Evolutionary conservation across 2,797 vertebrate species (phyloP).

Genomic region (Mus spretus): DNA sequence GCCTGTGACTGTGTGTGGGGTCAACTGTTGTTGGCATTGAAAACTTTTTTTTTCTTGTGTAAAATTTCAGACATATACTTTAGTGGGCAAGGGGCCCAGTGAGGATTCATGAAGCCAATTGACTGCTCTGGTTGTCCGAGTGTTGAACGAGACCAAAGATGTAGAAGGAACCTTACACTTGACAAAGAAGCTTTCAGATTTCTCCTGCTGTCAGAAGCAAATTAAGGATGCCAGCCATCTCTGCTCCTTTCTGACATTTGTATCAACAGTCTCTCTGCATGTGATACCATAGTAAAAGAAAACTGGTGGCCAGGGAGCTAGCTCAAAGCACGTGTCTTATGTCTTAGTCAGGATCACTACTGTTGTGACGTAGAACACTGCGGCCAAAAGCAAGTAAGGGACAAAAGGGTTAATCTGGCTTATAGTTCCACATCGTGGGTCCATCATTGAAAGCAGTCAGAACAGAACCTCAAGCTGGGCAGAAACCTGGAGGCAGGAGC

Average conservation of each 20-base stretch:
- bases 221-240: too few relatives aligned
- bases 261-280: background rate
- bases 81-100: background rate
- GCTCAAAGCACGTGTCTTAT: too few relatives aligned
- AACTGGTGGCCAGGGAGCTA: too few relatives aligned
- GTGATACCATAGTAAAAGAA: background rate
- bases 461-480: background rate
- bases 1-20: background rate
- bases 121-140: background rate
- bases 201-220: background rate
- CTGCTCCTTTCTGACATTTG: background rate
- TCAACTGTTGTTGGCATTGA: background rate
- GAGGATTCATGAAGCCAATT: background rate
- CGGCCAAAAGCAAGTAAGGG: background rate
- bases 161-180: fast-evolving
- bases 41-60: background rate
- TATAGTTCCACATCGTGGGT: background rate
- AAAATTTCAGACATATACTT: background rate
- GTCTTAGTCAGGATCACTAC: background rate
- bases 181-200: background rate
- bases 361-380: background rate
- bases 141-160: background rate
- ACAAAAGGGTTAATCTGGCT: background rate
- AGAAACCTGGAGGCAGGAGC: background rate
- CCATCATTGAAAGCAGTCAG: too few relatives aligned